These are phyloP conservation scores for Siniperca undulata DNA, from an alignment of 2,797 vertebrate species.

Conservation along the genomic window DNA sequence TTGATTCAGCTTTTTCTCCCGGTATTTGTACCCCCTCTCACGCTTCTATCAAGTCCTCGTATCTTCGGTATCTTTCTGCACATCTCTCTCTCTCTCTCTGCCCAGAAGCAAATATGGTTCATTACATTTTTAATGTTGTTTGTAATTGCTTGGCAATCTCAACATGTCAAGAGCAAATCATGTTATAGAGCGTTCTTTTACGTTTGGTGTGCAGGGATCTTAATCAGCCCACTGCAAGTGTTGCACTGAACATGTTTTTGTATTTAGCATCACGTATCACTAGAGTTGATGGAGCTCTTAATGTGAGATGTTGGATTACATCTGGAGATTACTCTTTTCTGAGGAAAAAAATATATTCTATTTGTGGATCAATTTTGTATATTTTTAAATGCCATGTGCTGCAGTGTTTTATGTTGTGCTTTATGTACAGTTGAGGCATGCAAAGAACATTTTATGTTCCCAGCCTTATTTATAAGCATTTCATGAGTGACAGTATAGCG, in stretches of 20 bases:
- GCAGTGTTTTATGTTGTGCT: background rate
- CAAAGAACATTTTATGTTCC: background rate
- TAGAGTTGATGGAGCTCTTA: slow-evolving; percentile 20
- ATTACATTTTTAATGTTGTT: slow-evolving; percentile 80
- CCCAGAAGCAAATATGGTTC: slow-evolving; percentile 67
- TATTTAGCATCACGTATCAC: slow-evolving; percentile 15
- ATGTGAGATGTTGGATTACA: slow-evolving; percentile 17
- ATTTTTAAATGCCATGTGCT: background rate
- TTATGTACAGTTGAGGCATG: background rate
- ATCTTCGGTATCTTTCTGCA: slow-evolving; percentile 8
- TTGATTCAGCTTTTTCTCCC: slow-evolving; percentile 16
- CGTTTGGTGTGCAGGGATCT: slow-evolving; percentile 56
- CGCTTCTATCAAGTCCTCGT: slow-evolving; percentile 12
- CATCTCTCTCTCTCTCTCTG: slow-evolving; percentile 17
- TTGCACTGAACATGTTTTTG: slow-evolving; percentile 36
- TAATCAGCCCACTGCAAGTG: slow-evolving; percentile 28
- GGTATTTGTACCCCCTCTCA: background rate
- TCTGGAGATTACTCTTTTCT: slow-evolving; percentile 1
- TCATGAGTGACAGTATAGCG: slow-evolving; percentile 23
- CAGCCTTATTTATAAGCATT: slow-evolving; percentile 8
- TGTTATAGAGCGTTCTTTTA: slow-evolving; percentile 54
- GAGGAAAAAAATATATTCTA: background rate
- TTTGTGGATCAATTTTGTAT: background rate
- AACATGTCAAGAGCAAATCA: slow-evolving; percentile 72
- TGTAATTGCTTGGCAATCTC: slow-evolving; percentile 73